Evolutionary conservation across 2,888 invertebrate genomes (phyloP).

Genomic region (Phymatocera aterrima): DNA sequence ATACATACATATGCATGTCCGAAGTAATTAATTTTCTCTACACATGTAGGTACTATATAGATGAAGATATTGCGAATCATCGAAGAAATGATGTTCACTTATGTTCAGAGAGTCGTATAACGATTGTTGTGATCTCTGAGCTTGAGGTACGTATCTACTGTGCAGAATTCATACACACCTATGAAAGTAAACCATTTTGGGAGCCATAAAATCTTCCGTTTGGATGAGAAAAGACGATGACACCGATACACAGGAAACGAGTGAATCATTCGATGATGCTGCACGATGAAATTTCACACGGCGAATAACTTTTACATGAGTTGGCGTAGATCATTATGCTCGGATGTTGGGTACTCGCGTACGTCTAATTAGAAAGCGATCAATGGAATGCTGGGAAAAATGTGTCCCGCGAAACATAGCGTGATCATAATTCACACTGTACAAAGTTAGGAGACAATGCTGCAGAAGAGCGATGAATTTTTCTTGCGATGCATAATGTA

Average conservation of each 20-base stretch:
- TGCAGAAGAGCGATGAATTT: neutral
- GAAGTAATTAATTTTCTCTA: too few species aligned
- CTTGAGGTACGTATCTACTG: too few species aligned
- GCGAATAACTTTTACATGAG: neutral
- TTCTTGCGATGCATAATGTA: neutral
- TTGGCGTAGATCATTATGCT: neutral
- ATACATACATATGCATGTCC: too few species aligned
- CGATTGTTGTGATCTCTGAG: too few species aligned
- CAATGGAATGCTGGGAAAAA: conserved; percentile 14
- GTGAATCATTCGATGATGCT: conserved; percentile 7
- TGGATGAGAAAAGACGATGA: neutral
- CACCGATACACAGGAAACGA: neutral
- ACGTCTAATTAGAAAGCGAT: conserved; percentile 38
- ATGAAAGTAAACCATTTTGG: neutral
- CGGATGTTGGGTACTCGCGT: too few species aligned
- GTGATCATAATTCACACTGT: neutral
- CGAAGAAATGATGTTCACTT: neutral
- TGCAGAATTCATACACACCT: neutral
- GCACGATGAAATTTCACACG: neutral
- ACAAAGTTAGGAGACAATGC: neutral
- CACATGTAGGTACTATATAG: too few species aligned
- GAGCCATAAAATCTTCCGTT: neutral
- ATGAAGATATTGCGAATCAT: too few species aligned
- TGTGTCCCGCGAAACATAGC: conserved; percentile 15
- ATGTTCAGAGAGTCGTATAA: too few species aligned